Conservation (phyloP, 2,888 invertebrate genomes). For the Microplitis deprimator region DNA sequence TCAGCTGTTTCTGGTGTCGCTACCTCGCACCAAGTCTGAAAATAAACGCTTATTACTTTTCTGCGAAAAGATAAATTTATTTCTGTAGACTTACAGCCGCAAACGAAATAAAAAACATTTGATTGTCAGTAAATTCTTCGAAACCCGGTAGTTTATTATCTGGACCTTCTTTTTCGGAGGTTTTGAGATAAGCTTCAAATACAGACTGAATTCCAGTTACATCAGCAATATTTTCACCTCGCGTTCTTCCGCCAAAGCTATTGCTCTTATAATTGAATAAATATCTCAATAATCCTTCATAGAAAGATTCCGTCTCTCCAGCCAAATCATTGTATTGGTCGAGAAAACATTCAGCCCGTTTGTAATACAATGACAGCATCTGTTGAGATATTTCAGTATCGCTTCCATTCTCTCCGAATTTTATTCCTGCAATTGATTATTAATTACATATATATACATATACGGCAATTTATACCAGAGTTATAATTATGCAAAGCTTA, state of each 20-base stretch:
- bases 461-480: no score
- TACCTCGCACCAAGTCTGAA: conserved; percentile 25
- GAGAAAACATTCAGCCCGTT: conserved; percentile 46
- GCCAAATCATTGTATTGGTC: conserved; percentile 43
- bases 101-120: conserved; percentile 81
- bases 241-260: conserved; percentile 31
- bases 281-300: background rate
- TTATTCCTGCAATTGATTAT: conserved; percentile 39
- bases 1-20: conserved; percentile 6
- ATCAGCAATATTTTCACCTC: conserved; percentile 85
- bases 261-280: background rate
- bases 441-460: no score
- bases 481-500: background rate
- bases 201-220: conserved; percentile 87
- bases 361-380: conserved; percentile 41
- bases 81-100: conserved; percentile 29
- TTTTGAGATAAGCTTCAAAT: conserved; percentile 75
- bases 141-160: conserved; percentile 76
- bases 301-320: conserved; percentile 20
- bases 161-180: conserved; percentile 48
- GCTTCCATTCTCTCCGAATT: conserved; percentile 31
- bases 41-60: background rate
- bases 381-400: conserved; percentile 27
- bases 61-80: no score
- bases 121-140: conserved; percentile 77